Evolutionary conservation across 2,888 invertebrate genomes (phyloP).

Genomic region (Myopa testacea): DNA sequence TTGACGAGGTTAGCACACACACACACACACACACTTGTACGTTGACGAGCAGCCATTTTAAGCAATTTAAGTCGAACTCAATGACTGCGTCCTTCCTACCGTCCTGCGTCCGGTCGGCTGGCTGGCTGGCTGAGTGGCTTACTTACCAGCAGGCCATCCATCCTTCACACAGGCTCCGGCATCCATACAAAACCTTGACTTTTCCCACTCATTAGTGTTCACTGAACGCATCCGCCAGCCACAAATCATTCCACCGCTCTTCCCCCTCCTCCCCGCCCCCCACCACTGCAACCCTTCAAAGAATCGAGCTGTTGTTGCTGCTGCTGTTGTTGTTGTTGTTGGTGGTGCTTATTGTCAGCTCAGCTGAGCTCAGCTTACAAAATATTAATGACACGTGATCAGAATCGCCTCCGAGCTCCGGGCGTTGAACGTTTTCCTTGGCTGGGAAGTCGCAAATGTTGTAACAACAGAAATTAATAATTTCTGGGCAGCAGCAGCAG

Average conservation of each 20-base stretch:
- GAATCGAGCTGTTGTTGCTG: background rate
- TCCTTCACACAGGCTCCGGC: background rate
- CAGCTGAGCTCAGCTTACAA: constrained; percentile 39
- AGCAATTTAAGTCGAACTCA: background rate
- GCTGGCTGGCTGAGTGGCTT: background rate
- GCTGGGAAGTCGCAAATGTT: constrained; percentile 26
- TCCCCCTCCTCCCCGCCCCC: background rate
- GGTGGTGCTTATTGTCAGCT: constrained; percentile 28
- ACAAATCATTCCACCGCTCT: constrained; percentile 31
- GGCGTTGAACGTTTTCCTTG: constrained; percentile 28
- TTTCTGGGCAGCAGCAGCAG: background rate
- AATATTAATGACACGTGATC: constrained; percentile 41
- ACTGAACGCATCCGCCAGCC: constrained; percentile 30
- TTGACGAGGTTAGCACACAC: constrained; percentile 19
- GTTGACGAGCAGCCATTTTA: background rate
- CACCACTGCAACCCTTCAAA: background rate
- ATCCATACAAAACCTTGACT: constrained; percentile 22
- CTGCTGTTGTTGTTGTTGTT: background rate
- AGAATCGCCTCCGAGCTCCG: constrained; percentile 29
- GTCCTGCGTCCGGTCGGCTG: background rate
- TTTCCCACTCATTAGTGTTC: constrained; percentile 38
- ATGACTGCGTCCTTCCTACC: background rate
- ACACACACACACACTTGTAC: background rate
- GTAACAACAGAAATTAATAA: constrained; percentile 38
- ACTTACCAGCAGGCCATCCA: background rate